Evolutionary conservation across 1,140 invertebrate species (phyloP), one percentile per base, ranked within the genome.

Genomic region (Diachasmimorpha longicaudata): DNA sequence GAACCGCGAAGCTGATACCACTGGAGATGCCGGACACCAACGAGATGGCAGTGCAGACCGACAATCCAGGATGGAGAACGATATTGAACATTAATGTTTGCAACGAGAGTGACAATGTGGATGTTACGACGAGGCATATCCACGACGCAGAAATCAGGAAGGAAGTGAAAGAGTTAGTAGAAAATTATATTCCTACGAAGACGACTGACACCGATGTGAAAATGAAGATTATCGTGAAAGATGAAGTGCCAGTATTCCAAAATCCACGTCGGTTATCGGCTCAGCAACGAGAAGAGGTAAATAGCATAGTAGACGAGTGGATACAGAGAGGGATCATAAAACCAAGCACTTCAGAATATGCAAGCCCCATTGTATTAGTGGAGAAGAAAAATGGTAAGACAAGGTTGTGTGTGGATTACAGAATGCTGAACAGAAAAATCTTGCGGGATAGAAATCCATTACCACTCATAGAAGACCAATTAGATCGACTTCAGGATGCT

Each of bases 331-430:
- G 75, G 11, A 79, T 81, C n/a, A 79, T 85, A 25, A 58, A 78
- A n/a, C 75, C 77, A 25, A 80, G 78, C 69, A 70, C 76, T n/a
- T 82, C 83, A 16, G 74, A 82, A 48, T 85, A 76, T 75, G 78
- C 77, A 5, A 82, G 82, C 36, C 79, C 80, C 31, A 79, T 82
- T 14, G 75, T 81, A 16, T 69, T 83, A 14, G 83, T 83, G 8
- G 70, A 67, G 42, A 84, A 85, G 55, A 84, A 85, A 69, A 79
- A 78, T 11, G 81, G 78, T 14, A 71, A 79, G 8, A 11, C 73
- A 0, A 55, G 82, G 16, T 46, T 67, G 16, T n/a, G n/a, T n/a
- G n/a, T n/a, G n/a, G n/a, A n/a, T n/a, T n/a, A n/a, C n/a, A n/a
- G n/a, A n/a, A n/a, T 31, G 31, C 31, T 31, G 31, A 31, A 31